Evolutionary conservation across 2,113 vertebrate genomes (phyloP).

Genomic region (Baryphthengus martii): DNA sequence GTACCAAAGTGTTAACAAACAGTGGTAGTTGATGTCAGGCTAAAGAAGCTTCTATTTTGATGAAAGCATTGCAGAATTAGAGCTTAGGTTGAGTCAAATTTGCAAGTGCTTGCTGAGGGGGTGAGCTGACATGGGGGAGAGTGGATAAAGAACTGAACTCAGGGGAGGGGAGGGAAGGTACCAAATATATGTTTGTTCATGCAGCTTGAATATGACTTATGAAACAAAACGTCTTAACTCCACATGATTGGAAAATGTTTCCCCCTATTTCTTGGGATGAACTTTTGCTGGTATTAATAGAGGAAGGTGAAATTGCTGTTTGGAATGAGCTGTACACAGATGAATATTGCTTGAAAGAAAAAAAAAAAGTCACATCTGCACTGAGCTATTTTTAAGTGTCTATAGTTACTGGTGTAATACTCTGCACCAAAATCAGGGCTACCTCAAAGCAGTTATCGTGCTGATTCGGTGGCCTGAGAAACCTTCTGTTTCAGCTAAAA

Average conservation of each 20-base stretch:
- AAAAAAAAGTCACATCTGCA: slow-evolving; percentile 43
- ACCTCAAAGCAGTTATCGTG: slow-evolving; percentile 10
- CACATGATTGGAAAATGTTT: not conserved
- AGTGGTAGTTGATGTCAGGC: not conserved
- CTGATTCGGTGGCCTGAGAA: slow-evolving; percentile 37
- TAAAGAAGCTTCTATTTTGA: not conserved
- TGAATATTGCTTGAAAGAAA: slow-evolving; percentile 28
- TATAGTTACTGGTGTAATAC: slow-evolving; percentile 23
- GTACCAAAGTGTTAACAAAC: accelerated
- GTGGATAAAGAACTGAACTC: not conserved
- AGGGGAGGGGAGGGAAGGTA: not conserved
- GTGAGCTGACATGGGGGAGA: not conserved
- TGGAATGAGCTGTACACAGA: not conserved
- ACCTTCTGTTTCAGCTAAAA: slow-evolving; percentile 59
- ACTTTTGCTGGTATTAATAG: not conserved
- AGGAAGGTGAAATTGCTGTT: not conserved
- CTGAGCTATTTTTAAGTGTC: slow-evolving; percentile 46
- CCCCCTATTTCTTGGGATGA: not conserved
- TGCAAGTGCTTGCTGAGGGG: not conserved
- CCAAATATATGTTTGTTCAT: accelerated
- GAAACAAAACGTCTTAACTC: not conserved
- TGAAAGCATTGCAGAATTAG: not conserved
- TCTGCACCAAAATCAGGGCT: slow-evolving; percentile 38
- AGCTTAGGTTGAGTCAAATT: not conserved
- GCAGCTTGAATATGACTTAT: not conserved